These are phyloP conservation scores for Schizopygopsis pylzovi DNA, from an alignment of 2,797 vertebrate genomes.

Conservation along the genomic window DNA sequence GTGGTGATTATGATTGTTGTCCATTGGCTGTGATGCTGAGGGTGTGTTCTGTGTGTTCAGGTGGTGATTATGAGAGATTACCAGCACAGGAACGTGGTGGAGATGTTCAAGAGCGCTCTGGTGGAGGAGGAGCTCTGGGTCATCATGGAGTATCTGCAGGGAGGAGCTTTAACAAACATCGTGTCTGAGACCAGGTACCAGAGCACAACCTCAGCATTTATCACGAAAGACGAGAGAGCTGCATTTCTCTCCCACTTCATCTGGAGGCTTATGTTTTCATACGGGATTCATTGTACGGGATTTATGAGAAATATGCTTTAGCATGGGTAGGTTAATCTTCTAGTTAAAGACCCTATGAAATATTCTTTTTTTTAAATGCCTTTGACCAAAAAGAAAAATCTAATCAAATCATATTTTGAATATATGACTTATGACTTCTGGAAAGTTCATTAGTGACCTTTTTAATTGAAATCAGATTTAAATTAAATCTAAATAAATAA, in stretches of 20 bases:
- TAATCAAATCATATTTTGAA: not conserved
- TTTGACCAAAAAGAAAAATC: no score
- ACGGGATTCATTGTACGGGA: not conserved
- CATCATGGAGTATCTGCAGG: conserved; percentile 98
- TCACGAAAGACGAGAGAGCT: not conserved
- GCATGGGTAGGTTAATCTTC: not conserved
- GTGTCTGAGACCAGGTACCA: conserved; percentile 95
- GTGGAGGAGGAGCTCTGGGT: conserved; percentile 99
- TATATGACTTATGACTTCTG: not conserved
- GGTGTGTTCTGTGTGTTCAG: conserved; percentile 52
- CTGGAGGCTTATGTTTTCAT: not conserved
- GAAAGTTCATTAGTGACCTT: not conserved
- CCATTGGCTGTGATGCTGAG: no score
- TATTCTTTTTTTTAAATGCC: not conserved
- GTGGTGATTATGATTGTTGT: no score
- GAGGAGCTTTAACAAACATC: conserved; percentile 97
- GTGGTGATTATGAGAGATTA: conserved; percentile 99
- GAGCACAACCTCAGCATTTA: not conserved
- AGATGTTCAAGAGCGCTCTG: conserved; percentile 98
- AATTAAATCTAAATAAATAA: not conserved
- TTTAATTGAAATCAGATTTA: not conserved
- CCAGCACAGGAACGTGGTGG: conserved; percentile 95
- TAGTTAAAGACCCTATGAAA: not conserved
- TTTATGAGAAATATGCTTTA: not conserved
- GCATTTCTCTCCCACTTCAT: not conserved